These are phyloP conservation scores for Parus major DNA, from an alignment of 2,113 vertebrate species.

Conservation along the genomic window DNA sequence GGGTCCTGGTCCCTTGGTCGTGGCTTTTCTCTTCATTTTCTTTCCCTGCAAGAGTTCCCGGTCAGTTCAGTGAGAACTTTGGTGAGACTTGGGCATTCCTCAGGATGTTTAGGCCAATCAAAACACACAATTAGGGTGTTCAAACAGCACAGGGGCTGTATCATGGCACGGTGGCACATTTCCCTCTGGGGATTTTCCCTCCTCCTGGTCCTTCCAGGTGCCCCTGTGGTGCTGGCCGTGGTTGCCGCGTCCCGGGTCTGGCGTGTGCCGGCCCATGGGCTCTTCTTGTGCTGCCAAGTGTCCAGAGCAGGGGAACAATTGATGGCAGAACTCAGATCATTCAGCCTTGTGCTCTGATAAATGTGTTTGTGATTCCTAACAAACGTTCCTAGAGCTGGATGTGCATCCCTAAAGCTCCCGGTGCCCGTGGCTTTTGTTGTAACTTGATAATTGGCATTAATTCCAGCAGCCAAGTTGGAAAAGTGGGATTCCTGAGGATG, in stretches of 20 bases:
- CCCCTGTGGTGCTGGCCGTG: background rate
- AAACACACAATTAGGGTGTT: accelerated
- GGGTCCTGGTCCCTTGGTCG: accelerated
- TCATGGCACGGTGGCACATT: accelerated
- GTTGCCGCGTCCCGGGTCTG: too few relatives aligned
- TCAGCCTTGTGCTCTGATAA: background rate
- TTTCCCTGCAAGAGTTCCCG: accelerated
- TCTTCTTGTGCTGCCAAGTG: background rate
- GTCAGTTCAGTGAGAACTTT: background rate
- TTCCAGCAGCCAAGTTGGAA: background rate
- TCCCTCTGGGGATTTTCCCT: background rate
- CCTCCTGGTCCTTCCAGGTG: background rate
- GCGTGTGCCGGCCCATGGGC: background rate
- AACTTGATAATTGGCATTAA: conserved; percentile 13
- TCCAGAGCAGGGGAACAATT: background rate
- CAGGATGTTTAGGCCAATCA: accelerated
- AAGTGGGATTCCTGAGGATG: background rate
- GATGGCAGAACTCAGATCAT: background rate
- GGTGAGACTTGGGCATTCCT: background rate
- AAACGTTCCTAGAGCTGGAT: background rate
- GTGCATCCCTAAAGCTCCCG: background rate
- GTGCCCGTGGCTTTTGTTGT: background rate
- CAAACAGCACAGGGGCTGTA: accelerated
- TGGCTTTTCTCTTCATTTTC: background rate
- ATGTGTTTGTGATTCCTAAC: background rate